phyloP scores from a whole-genome alignment of 2,113 vertebrate species.

The Dissostichus mawsoni region DNA sequence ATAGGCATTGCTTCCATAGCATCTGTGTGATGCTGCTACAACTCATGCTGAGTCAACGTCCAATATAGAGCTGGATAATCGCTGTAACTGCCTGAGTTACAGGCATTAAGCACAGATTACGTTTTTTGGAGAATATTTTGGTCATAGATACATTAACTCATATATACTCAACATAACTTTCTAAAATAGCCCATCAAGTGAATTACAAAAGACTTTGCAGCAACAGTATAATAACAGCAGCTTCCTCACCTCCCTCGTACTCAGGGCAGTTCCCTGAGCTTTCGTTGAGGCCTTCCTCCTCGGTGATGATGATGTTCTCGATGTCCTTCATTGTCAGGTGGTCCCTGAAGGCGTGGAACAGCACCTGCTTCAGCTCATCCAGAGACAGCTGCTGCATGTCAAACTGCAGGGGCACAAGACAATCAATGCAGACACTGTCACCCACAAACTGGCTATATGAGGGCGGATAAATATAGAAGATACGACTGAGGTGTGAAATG shows the following conservation, averaged over 20 bases:
- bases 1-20: too few relatives aligned
- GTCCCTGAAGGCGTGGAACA: slow-evolving; percentile 97
- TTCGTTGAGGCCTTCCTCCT: slow-evolving; percentile 98
- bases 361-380: slow-evolving; percentile 98
- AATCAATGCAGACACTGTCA: slow-evolving; percentile 61
- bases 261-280: slow-evolving; percentile 96
- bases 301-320: slow-evolving; percentile 98
- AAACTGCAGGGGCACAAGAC: slow-evolving; percentile 76
- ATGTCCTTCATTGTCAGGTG: slow-evolving; percentile 99
- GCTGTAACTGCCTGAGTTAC: too few relatives aligned
- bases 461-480: slow-evolving; percentile 43
- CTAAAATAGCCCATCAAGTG: neutral
- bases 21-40: too few relatives aligned
- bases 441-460: slow-evolving; percentile 26
- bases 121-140: neutral
- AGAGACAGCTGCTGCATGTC: slow-evolving; percentile 92
- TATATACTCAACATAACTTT: too few relatives aligned
- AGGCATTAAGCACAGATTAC: too few relatives aligned
- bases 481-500: slow-evolving; percentile 30
- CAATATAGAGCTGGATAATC: too few relatives aligned
- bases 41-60: too few relatives aligned
- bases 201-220: neutral
- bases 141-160: neutral
- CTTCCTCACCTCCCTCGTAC: slow-evolving; percentile 91
- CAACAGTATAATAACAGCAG: neutral